Evolutionary conservation across 2,888 invertebrate genomes (phyloP).

Genomic region (Catocala sponsa): DNA sequence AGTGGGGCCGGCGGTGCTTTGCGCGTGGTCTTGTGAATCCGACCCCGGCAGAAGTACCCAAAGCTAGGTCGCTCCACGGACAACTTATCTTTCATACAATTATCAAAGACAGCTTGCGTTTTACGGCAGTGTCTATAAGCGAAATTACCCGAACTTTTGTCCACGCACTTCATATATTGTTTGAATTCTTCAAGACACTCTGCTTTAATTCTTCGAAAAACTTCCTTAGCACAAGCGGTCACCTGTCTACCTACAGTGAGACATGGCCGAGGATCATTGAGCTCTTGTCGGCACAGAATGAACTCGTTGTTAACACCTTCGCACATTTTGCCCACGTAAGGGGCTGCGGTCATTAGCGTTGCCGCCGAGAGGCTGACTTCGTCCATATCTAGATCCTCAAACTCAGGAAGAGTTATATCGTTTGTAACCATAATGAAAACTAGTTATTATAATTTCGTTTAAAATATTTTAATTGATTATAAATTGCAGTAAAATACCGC

Average conservation of each 20-base stretch:
- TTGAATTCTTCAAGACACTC: constrained; percentile 94
- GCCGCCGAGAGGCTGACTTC: constrained; percentile 94
- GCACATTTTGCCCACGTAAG: constrained; percentile 97
- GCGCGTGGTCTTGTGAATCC: constrained; percentile 87
- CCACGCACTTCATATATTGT: constrained; percentile 92
- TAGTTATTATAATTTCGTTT: background rate
- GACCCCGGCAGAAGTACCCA: constrained; percentile 94
- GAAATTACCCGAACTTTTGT: constrained; percentile 92
- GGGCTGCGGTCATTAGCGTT: constrained; percentile 94
- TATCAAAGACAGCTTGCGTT: constrained; percentile 94
- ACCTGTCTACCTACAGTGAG: constrained; percentile 95
- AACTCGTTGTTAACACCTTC: constrained; percentile 97
- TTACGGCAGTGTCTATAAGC: constrained; percentile 91
- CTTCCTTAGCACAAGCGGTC: constrained; percentile 94
- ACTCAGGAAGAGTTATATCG: constrained; percentile 91
- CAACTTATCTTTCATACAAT: constrained; percentile 93
- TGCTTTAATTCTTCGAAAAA: constrained; percentile 94
- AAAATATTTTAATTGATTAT: background rate
- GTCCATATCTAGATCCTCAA: constrained; percentile 93
- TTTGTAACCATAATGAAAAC: constrained; percentile 87
- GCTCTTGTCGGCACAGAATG: constrained; percentile 95
- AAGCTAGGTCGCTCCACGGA: constrained; percentile 92
- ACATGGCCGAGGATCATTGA: constrained; percentile 94
- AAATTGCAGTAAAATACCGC: too few relatives aligned
- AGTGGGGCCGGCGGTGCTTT: constrained; percentile 88